Percentiles rank a stretch among this genome's conserved stretches.
Conservation (phyloP, 2,888 invertebrate species). For the Anticlea derivata region DNA sequence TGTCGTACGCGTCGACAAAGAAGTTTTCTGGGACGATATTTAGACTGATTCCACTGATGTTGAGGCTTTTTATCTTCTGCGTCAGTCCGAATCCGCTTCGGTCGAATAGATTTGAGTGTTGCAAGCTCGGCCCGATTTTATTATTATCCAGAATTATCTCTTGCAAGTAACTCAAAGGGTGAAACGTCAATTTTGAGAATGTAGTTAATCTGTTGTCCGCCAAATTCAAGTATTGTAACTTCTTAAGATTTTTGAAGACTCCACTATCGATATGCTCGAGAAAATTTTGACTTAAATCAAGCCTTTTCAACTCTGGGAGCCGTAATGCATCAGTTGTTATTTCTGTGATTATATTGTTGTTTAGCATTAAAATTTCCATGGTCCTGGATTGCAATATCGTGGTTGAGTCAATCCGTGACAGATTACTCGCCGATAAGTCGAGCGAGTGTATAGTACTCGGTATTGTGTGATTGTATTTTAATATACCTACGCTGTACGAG, state of each 20-base stretch:
- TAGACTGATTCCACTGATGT: conserved; percentile 61
- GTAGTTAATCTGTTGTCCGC: conserved; percentile 69
- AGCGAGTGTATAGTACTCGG: conserved; percentile 56
- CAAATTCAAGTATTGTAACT: conserved; percentile 69
- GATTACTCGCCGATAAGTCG: conserved; percentile 65
- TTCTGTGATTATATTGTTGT: conserved; percentile 56
- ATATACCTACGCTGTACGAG: conserved; percentile 45
- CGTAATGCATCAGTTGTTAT: conserved; percentile 55
- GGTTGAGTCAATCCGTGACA: conserved; percentile 49
- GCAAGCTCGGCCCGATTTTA: conserved; percentile 60
- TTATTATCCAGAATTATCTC: conserved; percentile 75
- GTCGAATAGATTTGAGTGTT: conserved; percentile 62
- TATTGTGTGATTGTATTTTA: conserved; percentile 47
- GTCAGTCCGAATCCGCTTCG: conserved; percentile 66
- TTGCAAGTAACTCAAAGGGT: conserved; percentile 61
- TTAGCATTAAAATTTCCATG: conserved; percentile 55
- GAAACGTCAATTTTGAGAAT: conserved; percentile 65
- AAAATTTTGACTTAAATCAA: conserved; percentile 72
- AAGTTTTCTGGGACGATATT: conserved; percentile 64
- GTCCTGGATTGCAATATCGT: conserved; percentile 52
- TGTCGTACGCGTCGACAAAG: conserved; percentile 69
- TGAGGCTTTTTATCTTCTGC: conserved; percentile 57
- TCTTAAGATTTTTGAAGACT: conserved; percentile 62
- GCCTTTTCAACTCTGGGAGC: conserved; percentile 57
- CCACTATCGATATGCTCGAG: conserved; percentile 62